Percentiles rank a stretch among this genome's conserved stretches.
Evolutionary conservation across 2,113 vertebrate species (phyloP).

Genomic region (Gopherus evgoodei): DNA sequence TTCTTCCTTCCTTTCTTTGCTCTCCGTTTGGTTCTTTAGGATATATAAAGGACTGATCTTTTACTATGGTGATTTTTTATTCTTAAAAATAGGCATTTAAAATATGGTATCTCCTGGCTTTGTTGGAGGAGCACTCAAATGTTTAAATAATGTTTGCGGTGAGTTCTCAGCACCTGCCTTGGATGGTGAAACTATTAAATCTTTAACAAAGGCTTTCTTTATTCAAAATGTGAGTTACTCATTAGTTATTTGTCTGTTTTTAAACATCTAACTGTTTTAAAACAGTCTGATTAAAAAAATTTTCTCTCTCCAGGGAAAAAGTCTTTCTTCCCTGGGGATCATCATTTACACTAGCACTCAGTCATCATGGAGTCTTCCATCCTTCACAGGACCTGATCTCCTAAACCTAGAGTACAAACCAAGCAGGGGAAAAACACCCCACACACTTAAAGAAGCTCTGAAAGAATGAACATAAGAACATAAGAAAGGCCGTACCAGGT

Average conservation of each 20-base stretch:
- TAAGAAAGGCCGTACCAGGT: too few relatives aligned
- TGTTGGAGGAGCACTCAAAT: background rate
- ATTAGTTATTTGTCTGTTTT: too few relatives aligned
- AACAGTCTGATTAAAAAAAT: accelerated
- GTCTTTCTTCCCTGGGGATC: background rate
- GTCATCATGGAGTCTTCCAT: background rate
- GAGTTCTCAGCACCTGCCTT: background rate
- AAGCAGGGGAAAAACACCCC: background rate
- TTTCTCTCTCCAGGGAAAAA: accelerated
- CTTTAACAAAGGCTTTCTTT: background rate
- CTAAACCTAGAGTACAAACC: background rate
- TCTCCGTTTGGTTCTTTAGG: background rate
- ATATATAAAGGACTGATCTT: background rate
- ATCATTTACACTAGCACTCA: background rate
- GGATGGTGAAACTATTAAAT: background rate
- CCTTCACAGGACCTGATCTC: too few relatives aligned
- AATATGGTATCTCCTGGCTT: background rate
- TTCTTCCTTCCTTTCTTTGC: too few relatives aligned
- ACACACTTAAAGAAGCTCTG: background rate
- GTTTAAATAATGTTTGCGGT: background rate
- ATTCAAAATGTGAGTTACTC: background rate
- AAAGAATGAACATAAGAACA: background rate
- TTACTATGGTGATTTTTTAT: background rate
- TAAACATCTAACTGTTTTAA: too few relatives aligned
- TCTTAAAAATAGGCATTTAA: background rate